Percentiles rank a stretch among this genome's conserved stretches.
Conservation (phyloP, 1,140 invertebrate species). For the Ridgeia piscesae region DNA sequence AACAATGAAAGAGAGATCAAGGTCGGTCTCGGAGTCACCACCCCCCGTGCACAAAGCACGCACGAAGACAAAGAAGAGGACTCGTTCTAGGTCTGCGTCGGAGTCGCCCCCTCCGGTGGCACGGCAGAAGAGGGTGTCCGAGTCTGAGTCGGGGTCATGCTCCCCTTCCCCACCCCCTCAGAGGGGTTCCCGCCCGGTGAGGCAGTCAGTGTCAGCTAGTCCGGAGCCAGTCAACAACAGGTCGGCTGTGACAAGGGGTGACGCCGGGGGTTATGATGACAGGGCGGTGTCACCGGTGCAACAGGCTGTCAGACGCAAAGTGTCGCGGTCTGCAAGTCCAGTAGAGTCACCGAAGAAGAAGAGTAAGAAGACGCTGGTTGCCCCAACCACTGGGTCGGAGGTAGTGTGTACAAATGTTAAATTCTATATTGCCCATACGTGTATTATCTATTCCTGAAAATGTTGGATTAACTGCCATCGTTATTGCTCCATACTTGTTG, state of each 20-base stretch:
- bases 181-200: not conserved
- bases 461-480: too few relatives aligned
- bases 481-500: too few relatives aligned
- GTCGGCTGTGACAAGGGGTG: not conserved
- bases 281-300: not conserved
- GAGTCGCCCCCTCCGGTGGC: not conserved
- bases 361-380: not conserved
- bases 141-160: not conserved
- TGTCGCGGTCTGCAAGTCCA: not conserved
- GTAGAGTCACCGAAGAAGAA: not conserved
- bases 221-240: not conserved
- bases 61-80: not conserved
- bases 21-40: not conserved
- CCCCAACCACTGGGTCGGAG: not conserved
- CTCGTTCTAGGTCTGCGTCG: not conserved
- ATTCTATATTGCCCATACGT: not conserved
- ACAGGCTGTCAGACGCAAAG: not conserved
- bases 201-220: not conserved
- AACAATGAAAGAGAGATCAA: not conserved
- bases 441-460: too few relatives aligned
- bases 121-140: not conserved
- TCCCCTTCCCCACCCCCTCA: not conserved
- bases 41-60: not conserved
- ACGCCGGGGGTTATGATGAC: not conserved
- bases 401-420: not conserved